Evolutionary conservation across 2,113 vertebrate genomes (phyloP).

Genomic region (Hemiprocne comata): DNA sequence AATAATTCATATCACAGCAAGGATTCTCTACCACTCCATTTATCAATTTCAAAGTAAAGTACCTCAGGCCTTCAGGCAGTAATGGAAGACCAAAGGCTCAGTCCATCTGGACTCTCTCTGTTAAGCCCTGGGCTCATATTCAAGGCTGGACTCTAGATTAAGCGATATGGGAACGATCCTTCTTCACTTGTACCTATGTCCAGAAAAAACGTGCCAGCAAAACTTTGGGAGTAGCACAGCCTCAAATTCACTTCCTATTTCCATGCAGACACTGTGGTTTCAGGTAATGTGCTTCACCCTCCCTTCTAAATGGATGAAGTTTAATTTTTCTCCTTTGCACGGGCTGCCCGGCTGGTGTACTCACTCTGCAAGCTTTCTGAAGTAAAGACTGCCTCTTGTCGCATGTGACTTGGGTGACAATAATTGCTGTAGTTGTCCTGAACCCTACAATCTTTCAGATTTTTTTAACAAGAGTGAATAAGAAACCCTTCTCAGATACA

Average conservation of each 20-base stretch:
- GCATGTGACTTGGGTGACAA: neutral
- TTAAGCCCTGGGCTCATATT: neutral
- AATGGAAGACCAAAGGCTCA: neutral
- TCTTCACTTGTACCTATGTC: neutral
- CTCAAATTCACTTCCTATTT: neutral
- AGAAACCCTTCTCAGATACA: neutral
- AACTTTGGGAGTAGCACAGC: neutral
- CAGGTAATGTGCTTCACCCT: neutral
- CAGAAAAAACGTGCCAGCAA: neutral
- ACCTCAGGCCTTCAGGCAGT: neutral
- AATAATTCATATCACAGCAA: slow-evolving; percentile 60
- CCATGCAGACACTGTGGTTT: neutral
- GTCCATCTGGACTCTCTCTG: neutral
- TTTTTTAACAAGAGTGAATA: neutral
- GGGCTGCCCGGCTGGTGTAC: neutral
- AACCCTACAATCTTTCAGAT: neutral
- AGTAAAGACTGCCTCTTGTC: neutral
- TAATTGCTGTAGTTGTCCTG: neutral
- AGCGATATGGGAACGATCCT: neutral
- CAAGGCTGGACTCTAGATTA: neutral
- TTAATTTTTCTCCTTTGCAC: neutral
- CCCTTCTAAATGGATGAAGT: neutral
- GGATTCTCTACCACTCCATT: neutral
- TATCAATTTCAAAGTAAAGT: slow-evolving; percentile 36
- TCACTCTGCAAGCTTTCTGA: neutral